Evolutionary conservation across 1,140 invertebrate species (phyloP), one percentile per base, ranked within the genome.

Genomic region (Cotesia glomerata): DNA sequence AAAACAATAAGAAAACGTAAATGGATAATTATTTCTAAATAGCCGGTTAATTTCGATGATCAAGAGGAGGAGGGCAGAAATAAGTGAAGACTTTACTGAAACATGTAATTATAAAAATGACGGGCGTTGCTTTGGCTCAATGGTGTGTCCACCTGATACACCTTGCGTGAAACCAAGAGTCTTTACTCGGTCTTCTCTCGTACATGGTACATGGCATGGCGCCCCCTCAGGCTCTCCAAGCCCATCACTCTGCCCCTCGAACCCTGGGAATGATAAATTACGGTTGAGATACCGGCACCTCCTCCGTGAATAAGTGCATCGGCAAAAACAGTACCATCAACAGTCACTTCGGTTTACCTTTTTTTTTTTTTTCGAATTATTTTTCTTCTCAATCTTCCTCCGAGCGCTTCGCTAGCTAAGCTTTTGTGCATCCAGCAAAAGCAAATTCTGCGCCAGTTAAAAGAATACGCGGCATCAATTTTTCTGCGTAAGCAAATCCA

Each of bases 181-280:
- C 26, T 26, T 26, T 26, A 26, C 16, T 3, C 11, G 7, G 59
- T 39, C 32, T 13, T 35, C 11, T 35, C 4, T 14, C 26, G 26
- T 8, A 9, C 26, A n/a, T n/a, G 5, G 34, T 36, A 0, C n/a
- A 32, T n/a, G 35, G 13, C 8, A 14, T 63, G 61, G 61, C 61
- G 61, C 61, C 61, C 35, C 32, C 35, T 39, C 16, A 14, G n/a
- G 16, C 16, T 18, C 52, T 56, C 7, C 34, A 16, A 13, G 62
- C 45, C 14, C 34, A 49, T 34, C 70, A 66, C 80, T 75, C 78
- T 68, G 74, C 78, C 75, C 76, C 75, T 74, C 69, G 63, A 71
- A 64, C 75, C 77, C 77, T 77, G 77, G 61, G 77, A 76, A 80
- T 84, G 82, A 85, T 85, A 85, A 85, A 85, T 85, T 82, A 85